Evolutionary conservation across 2,797 vertebrate species (phyloP), one percentile per base, ranked within the genome.

Genomic region (Discoglossus pictus): DNA sequence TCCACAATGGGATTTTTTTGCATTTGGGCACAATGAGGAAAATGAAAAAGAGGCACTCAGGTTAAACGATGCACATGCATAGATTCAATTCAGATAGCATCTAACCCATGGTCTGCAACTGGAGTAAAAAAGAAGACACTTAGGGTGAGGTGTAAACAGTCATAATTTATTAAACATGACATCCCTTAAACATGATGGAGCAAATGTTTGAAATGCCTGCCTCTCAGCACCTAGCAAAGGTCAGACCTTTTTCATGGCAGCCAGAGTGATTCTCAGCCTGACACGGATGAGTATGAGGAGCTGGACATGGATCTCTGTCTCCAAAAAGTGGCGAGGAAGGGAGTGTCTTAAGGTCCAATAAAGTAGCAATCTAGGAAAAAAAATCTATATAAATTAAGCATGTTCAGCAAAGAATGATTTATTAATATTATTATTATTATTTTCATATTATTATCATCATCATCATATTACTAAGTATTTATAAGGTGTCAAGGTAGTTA

Each of bases 101-200:
- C 79, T 75, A 17, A 82, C 85, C 83, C 81, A 83, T 86, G 87
- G 75, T 65, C 83, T 88, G 82, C 79, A 73, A 80, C 79, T 80
- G 66, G 71, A 81, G 80, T 84, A 78, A 84, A 88, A 86, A 86
- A 82, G 75, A 76, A 89, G 80, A 84, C 78, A 82, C 75, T 83
- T 82, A 83, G 76, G 79, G 68, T 73, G 84, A 75, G 80, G 78
- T 81, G 80, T 85, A 91, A 89, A 88, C 80, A 88, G 80, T 89
- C 84, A 88, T 89, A 75, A 89, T 87, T 91, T 91, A 88, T 91
- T 91, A 89, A 89, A 76, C 65, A 74, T 83, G 80, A 84, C 87
- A 86, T 88, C 78, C 85, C 80, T 88, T 86, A 87, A 88, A 89
- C 84, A 89, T 79, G 80, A 87, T 84, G 73, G 75, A 82, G 76